These are phyloP conservation scores for Tetramorium simillimum DNA, from an alignment of 1,140 invertebrate species.

Conservation along the genomic window DNA sequence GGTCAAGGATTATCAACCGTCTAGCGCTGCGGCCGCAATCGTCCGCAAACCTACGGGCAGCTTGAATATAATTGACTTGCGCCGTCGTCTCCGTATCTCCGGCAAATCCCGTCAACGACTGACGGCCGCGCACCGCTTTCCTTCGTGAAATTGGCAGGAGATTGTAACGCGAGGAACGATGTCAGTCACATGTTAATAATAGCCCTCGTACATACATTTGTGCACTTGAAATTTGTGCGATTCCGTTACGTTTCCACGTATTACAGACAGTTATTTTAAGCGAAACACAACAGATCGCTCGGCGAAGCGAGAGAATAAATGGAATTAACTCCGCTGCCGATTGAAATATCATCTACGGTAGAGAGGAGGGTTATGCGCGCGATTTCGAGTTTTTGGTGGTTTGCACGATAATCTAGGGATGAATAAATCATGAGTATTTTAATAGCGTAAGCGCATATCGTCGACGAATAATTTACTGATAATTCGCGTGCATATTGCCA, in stretches of 20 bases:
- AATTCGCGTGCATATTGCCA: constrained; percentile 61
- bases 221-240: background rate
- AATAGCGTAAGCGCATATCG: constrained; percentile 3
- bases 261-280: constrained; percentile 27
- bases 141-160: constrained; percentile 9
- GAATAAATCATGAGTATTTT: constrained; percentile 61
- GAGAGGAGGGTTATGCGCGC: constrained; percentile 28
- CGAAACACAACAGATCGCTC: background rate
- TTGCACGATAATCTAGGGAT: constrained; percentile 51
- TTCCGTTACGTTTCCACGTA: background rate
- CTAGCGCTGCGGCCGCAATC: constrained; percentile 54
- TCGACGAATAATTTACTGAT: constrained; percentile 55
- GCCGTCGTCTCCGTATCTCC: background rate
- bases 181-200: constrained; percentile 1
- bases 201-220: background rate
- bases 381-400: constrained; percentile 59
- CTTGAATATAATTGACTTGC: constrained; percentile 45
- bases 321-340: constrained; percentile 40
- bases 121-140: background rate
- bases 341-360: constrained; percentile 28
- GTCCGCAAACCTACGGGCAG: constrained; percentile 24
- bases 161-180: background rate
- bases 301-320: background rate
- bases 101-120: background rate
- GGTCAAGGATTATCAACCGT: constrained; percentile 67